A percentile compares a stretch with the other conserved stretches of the same genome.
These are phyloP conservation scores for Apis cerana DNA, from an alignment of 1,140 invertebrate species.

Conservation along the genomic window DNA sequence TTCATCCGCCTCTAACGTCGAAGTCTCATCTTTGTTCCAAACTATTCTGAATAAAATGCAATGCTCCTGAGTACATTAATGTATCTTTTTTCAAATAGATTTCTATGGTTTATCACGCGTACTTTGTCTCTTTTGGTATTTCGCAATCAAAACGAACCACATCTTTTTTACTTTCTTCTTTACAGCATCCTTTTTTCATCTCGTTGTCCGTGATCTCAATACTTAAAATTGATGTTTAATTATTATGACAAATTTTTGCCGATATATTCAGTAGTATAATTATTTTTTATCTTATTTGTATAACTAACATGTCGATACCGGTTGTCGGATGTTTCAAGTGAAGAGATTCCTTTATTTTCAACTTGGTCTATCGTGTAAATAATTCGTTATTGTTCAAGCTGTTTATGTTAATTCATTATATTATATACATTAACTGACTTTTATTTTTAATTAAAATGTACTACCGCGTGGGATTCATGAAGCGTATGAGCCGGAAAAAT, in stretches of 20 bases:
- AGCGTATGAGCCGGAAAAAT: not conserved
- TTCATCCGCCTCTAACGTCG: slow-evolving; percentile 41
- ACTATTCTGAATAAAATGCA: slow-evolving; percentile 2
- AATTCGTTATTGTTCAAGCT: not conserved
- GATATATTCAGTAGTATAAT: not conserved
- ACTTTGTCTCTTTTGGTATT: not conserved
- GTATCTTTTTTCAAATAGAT: not conserved
- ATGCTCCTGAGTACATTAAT: not conserved
- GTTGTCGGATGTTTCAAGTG: not conserved
- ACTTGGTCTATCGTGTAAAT: not conserved
- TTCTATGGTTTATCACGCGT: not conserved
- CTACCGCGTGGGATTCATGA: slow-evolving; percentile 29
- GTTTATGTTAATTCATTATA: no score
- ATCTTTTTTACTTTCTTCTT: not conserved
- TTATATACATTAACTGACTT: no score
- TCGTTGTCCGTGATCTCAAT: not conserved
- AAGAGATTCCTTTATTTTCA: not conserved
- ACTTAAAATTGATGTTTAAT: not conserved
- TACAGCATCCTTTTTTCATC: not conserved
- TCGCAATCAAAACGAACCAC: not conserved
- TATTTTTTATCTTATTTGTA: not conserved
- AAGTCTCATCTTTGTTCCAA: slow-evolving; percentile 40
- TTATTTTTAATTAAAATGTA: not conserved
- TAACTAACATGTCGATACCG: slow-evolving; percentile 24
- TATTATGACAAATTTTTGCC: not conserved